A percentile compares a stretch with the other conserved stretches of the same genome.
These are phyloP conservation scores for Bombus breviceps DNA, from an alignment of 1,140 invertebrate genomes.

Conservation along the genomic window DNA sequence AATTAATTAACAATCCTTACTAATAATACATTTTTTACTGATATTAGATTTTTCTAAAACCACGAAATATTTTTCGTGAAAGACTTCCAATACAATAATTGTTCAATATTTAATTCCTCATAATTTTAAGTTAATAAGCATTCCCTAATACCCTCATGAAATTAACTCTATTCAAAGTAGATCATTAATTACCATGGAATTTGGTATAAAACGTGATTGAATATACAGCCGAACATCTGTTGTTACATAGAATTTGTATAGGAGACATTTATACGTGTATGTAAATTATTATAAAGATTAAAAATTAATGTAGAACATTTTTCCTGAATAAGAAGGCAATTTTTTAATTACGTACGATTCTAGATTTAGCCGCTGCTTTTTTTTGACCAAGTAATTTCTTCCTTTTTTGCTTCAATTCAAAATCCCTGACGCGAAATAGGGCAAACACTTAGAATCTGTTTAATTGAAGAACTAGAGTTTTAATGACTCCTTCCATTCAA, in stretches of 20 bases:
- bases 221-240: too few species aligned
- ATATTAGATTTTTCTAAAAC: background rate
- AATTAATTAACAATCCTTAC: background rate
- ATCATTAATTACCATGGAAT: background rate
- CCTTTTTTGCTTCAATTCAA: background rate
- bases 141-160: background rate
- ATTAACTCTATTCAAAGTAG: background rate
- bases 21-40: background rate
- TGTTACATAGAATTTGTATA: background rate
- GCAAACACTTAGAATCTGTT: background rate
- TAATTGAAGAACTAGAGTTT: conserved; percentile 18
- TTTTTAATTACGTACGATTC: background rate
- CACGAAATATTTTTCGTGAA: background rate
- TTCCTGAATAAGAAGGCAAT: background rate
- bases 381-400: background rate
- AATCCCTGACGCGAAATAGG: background rate
- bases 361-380: background rate
- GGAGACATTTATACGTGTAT: too few species aligned
- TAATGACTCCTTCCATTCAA: background rate
- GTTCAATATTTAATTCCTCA: background rate
- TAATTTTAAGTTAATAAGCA: background rate
- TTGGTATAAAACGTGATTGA: background rate
- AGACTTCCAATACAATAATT: background rate
- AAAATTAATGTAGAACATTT: background rate
- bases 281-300: too few species aligned